phyloP scores from a whole-genome alignment of 2,888 invertebrate species.

The Phengaris alcon region DNA sequence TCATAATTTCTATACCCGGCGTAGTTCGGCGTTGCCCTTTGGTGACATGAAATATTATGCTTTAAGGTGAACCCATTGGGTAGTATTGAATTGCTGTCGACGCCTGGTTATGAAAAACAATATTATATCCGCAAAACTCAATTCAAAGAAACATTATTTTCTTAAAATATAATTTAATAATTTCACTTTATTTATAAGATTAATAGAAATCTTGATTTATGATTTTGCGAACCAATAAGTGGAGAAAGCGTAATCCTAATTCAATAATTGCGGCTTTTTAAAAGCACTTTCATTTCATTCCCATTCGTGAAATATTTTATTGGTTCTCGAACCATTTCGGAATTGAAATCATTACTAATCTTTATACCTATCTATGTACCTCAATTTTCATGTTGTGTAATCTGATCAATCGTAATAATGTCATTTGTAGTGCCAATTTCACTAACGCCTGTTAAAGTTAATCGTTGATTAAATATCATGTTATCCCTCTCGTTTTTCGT shows the following conservation, averaged over 20 bases:
- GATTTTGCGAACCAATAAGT: slow-evolving; percentile 27
- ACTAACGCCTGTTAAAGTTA: no score
- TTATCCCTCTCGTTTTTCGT: no score
- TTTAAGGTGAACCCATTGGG: no score
- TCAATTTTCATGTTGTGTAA: neutral
- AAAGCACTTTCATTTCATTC: slow-evolving; percentile 5
- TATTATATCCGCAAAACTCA: no score
- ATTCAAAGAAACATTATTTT: no score
- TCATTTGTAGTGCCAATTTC: no score
- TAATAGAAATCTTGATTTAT: neutral
- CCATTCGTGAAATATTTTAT: slow-evolving; percentile 32
- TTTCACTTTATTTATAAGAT: neutral
- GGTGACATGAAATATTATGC: no score
- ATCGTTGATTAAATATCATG: no score
- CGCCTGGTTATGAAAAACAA: no score
- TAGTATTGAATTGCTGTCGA: no score
- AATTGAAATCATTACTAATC: slow-evolving; percentile 23
- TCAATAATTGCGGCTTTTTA: slow-evolving; percentile 25
- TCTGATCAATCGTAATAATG: neutral
- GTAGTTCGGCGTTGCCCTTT: no score
- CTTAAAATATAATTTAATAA: neutral
- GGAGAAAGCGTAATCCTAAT: slow-evolving; percentile 19
- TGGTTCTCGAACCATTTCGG: slow-evolving; percentile 30
- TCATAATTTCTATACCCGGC: no score
- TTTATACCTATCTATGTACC: neutral